Evolutionary conservation across 2,888 invertebrate genomes (phyloP).

Genomic region (Choreutis nemorana): DNA sequence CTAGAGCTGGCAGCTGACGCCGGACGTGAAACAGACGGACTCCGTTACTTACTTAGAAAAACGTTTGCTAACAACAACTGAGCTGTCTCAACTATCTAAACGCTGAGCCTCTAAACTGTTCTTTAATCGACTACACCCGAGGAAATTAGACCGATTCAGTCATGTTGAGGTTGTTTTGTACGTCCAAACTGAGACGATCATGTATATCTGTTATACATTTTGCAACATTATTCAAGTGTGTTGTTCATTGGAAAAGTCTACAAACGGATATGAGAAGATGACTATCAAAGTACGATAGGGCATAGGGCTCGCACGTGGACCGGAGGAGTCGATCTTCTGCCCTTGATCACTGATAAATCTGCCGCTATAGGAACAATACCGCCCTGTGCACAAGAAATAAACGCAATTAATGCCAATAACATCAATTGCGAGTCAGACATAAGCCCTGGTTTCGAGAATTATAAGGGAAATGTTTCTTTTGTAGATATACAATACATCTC

Average conservation of each 20-base stretch:
- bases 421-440: too few species aligned
- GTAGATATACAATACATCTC: too few species aligned
- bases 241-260: conserved; percentile 22
- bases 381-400: conserved; percentile 38
- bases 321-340: conserved; percentile 34
- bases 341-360: conserved; percentile 44
- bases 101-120: conserved; percentile 32
- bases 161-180: too few species aligned
- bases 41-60: conserved; percentile 65
- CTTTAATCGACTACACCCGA: conserved; percentile 27
- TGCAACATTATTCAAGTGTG: too few species aligned
- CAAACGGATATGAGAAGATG: conserved; percentile 39
- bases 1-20: conserved; percentile 58
- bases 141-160: too few species aligned
- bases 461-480: too few species aligned
- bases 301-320: conserved; percentile 39
- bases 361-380: conserved; percentile 42
- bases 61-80: conserved; percentile 48
- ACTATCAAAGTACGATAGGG: conserved; percentile 49
- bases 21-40: conserved; percentile 50
- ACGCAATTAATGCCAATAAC: conserved; percentile 41
- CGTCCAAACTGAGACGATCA: too few species aligned
- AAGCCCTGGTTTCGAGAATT: too few species aligned
- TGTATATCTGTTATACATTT: too few species aligned
- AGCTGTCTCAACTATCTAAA: conserved; percentile 29